Evolutionary conservation across 2,888 invertebrate genomes (phyloP), one percentile per base, ranked within the genome.

Genomic region (Parnassius smintheus): DNA sequence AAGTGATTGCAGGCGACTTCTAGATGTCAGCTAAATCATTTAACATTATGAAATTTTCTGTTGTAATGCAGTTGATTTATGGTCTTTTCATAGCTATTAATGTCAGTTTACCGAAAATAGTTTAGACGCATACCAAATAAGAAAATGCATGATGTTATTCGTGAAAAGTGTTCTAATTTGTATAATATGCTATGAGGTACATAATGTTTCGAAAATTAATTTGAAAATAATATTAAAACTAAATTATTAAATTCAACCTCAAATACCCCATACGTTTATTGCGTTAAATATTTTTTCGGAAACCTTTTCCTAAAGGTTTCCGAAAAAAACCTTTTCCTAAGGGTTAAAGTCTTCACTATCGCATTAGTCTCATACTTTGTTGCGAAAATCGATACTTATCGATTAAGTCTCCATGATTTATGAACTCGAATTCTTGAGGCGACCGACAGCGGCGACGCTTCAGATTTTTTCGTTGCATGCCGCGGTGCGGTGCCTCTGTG

Each of bases 401-500:
- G 35, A 35, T 35, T 35, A 4, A 7, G 77, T 70, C 68, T 66
- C 64, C 72, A 83, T 90, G 89, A 91, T 91, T 90, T 88, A 91
- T 88, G 78, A 75, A 72, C 72, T 72, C 71, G 65, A 46, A 91
- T 87, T 86, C 84, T 80, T 81, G 70, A 74, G 74, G 70, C 75
- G 69, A 73, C 70, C 81, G 75, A 76, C 78, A 72, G 75, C 75
- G 78, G 82, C 73, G 71, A 75, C 76, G 75, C 77, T 77, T 75
- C 66, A 69, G 70, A 68, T 75, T 59, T 73, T 76, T 78, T 87
- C 85, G 85, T 83, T 81, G 72, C 72, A 66, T 70, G 67, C 64
- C 73, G 87, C 88, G 88, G 89, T 82, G 87, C 88, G 88, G 89
- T 82, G 81, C 81, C 80, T 84, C 77, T 88, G 82, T 83, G 78